Conservation (phyloP, 1,140 invertebrate species). For the Drosophila miranda region DNA sequence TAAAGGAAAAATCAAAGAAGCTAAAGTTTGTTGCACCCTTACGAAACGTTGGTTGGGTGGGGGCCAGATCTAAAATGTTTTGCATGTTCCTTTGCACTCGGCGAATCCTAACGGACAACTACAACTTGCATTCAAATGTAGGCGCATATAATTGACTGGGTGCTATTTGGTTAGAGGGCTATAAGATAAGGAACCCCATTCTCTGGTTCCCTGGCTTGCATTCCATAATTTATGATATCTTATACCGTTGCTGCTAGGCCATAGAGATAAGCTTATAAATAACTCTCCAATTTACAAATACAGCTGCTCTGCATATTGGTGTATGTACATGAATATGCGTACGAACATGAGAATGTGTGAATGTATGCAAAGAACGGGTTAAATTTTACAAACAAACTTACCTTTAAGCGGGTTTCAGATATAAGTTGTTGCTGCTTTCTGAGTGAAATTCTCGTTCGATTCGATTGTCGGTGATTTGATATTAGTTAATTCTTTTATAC, state of each 20-base stretch:
- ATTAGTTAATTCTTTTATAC: too few species aligned
- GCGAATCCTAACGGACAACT: too few species aligned
- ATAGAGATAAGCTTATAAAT: conserved; percentile 20
- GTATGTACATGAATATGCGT: too few species aligned
- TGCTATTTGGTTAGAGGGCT: not conserved
- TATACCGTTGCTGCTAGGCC: too few species aligned
- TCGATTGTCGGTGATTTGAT: too few species aligned
- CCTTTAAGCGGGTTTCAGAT: conserved; percentile 61
- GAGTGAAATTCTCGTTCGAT: conserved; percentile 31
- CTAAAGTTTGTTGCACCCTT: conserved; percentile 62
- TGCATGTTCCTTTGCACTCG: not conserved
- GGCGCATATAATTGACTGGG: too few species aligned
- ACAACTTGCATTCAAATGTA: too few species aligned
- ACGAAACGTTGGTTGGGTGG: not conserved
- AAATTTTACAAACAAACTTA: conserved; percentile 68
- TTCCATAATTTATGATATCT: too few species aligned
- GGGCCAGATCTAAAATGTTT: not conserved
- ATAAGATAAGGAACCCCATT: not conserved
- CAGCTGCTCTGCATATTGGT: too few species aligned
- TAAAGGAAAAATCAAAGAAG: conserved; percentile 64
- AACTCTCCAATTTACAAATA: not conserved
- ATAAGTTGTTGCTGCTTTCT: conserved; percentile 27
- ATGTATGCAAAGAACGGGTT: conserved; percentile 47
- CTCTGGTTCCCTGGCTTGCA: too few species aligned
- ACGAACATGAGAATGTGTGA: too few species aligned